Evolutionary conservation across 64 coral and sea anemone species (phyloP).

Genomic region (Montipora foliosa): DNA sequence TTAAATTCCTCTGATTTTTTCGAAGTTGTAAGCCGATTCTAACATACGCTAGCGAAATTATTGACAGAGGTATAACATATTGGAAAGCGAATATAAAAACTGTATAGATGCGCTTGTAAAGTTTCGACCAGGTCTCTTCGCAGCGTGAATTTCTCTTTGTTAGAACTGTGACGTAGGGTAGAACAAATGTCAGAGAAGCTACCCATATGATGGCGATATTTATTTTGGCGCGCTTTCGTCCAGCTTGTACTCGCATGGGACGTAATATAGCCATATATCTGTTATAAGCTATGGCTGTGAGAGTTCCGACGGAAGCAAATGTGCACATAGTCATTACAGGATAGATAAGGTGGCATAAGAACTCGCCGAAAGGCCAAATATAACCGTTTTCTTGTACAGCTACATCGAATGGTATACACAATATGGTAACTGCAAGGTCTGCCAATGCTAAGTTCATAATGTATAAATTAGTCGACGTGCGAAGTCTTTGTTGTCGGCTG

Average conservation of each 20-base stretch:
- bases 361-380: constrained; percentile 80
- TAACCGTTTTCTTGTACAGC: constrained; percentile 81
- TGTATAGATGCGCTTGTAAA: constrained; percentile 73
- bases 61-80: constrained; percentile 79
- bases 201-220: constrained; percentile 73
- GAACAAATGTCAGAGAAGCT: constrained; percentile 57
- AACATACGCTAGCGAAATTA: constrained; percentile 82
- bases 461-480: constrained; percentile 93
- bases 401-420: constrained; percentile 95
- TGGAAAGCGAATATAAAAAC: constrained; percentile 89
- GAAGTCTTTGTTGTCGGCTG: constrained; percentile 77
- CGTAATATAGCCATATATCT: constrained; percentile 75
- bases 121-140: constrained; percentile 72
- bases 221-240: constrained; percentile 68
- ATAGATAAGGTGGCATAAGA: constrained; percentile 82
- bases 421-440: constrained; percentile 75
- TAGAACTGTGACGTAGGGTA: constrained; percentile 75
- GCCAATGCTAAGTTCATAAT: constrained; percentile 88
- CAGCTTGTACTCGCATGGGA: constrained; percentile 69
- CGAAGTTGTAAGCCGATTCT: constrained; percentile 73
- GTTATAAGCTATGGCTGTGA: constrained; percentile 89
- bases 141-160: constrained; percentile 58
- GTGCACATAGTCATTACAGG: constrained; percentile 91
- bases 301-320: constrained; percentile 84
- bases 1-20: constrained; percentile 71